A percentile compares a stretch with the other conserved stretches of the same genome.
These are phyloP conservation scores for Caranx melampygus DNA, from an alignment of 2,113 vertebrate species.

Conservation along the genomic window DNA sequence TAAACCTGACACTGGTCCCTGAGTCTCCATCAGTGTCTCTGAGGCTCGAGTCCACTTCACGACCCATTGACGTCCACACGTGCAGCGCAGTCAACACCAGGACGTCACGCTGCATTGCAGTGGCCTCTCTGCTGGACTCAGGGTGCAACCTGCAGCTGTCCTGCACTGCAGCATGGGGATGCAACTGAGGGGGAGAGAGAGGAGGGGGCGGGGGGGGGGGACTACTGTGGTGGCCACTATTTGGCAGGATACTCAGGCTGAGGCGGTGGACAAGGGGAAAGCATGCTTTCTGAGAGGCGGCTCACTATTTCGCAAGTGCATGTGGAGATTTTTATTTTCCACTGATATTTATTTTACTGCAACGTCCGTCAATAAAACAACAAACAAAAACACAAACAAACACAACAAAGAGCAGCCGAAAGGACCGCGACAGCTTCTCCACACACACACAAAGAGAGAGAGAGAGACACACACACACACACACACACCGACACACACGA, in stretches of 20 bases:
- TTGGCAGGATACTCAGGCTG: conserved; percentile 68
- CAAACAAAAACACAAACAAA: not conserved
- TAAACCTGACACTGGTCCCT: not conserved
- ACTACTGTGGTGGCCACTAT: conserved; percentile 50
- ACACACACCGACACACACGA: not conserved
- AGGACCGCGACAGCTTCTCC: not conserved
- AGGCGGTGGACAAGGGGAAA: not conserved
- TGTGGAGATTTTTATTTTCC: not conserved
- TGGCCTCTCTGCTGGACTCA: conserved; percentile 37
- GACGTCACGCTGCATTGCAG: conserved; percentile 69
- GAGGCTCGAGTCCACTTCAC: not conserved
- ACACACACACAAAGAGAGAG: not conserved
- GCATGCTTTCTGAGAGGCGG: not conserved
- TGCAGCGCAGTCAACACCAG: not conserved
- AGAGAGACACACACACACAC: too few species aligned
- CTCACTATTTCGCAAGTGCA: conserved; percentile 66
- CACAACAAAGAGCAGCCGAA: not conserved
- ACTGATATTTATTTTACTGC: not conserved
- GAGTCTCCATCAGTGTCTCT: not conserved
- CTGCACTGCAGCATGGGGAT: conserved; percentile 64
- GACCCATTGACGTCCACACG: not conserved
- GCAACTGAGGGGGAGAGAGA: conserved; percentile 38
- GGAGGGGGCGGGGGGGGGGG: conserved; percentile 5
- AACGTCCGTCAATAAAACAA: not conserved
- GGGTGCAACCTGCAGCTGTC: conserved; percentile 66